These are phyloP conservation scores for Idris sp. DNA, from an alignment of 1,140 invertebrate species.

Conservation along the genomic window DNA sequence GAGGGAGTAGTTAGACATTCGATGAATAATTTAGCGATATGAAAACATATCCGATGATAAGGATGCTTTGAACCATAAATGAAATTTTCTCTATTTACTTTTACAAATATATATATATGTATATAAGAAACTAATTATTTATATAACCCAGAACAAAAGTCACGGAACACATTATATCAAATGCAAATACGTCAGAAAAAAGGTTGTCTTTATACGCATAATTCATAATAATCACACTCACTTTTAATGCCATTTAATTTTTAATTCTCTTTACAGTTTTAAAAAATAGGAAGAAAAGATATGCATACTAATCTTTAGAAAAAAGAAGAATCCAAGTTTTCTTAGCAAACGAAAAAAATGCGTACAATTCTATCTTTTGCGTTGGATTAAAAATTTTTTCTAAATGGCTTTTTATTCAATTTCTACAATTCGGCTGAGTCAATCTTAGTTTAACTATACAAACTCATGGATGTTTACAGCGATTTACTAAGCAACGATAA, in stretches of 20 bases:
- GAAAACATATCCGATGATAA: slow-evolving; percentile 17
- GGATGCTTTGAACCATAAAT: slow-evolving; percentile 14
- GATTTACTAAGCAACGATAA: slow-evolving; percentile 23
- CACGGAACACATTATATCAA: slow-evolving; percentile 16
- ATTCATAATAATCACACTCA: slow-evolving; percentile 6
- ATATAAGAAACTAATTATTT: no score
- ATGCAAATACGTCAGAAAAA: slow-evolving; percentile 16
- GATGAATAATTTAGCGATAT: slow-evolving; percentile 46
- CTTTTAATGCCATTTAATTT: no score
- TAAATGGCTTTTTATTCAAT: slow-evolving; percentile 18
- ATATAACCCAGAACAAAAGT: slow-evolving; percentile 23
- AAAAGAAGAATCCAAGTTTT: no score
- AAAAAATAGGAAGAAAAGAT: slow-evolving; percentile 21
- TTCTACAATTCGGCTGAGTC: slow-evolving; percentile 26
- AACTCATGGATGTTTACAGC: slow-evolving; percentile 26
- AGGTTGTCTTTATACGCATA: neutral
- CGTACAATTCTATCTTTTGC: slow-evolving; percentile 14
- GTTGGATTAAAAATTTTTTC: slow-evolving; percentile 31
- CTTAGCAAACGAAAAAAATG: slow-evolving; percentile 17
- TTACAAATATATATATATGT: slow-evolving; percentile 5
- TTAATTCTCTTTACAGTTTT: no score
- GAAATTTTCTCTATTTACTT: slow-evolving; percentile 15
- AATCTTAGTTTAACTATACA: slow-evolving; percentile 21
- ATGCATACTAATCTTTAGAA: slow-evolving; percentile 14
- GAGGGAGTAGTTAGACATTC: slow-evolving; percentile 49